phyloP scores from a whole-genome alignment of 2,113 vertebrate genomes.

The Mus musculus region GRCm39 chr9:103952501-103953000 shows the following conservation, averaged over 20 bases:
- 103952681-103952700: background rate
- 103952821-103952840: background rate
- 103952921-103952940: slow-evolving; percentile 3
- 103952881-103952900: slow-evolving; percentile 4
- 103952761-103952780: background rate
- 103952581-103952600: background rate
- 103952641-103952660: background rate
- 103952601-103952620: background rate
- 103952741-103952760: background rate
- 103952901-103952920: background rate
- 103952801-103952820: background rate
- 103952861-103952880: background rate
- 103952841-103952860: slow-evolving; percentile 3
- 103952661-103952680: background rate
- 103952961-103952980: slow-evolving; percentile 13
- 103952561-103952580: background rate
- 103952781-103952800: background rate
- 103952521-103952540: background rate
- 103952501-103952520: background rate
- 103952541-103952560: background rate
- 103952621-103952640: background rate
- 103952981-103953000: slow-evolving; percentile 51
- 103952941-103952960: background rate
- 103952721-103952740: background rate
- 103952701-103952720: background rate